Evolutionary conservation across 1,140 invertebrate species (phyloP).

Genomic region (Galleria mellonella): DNA sequence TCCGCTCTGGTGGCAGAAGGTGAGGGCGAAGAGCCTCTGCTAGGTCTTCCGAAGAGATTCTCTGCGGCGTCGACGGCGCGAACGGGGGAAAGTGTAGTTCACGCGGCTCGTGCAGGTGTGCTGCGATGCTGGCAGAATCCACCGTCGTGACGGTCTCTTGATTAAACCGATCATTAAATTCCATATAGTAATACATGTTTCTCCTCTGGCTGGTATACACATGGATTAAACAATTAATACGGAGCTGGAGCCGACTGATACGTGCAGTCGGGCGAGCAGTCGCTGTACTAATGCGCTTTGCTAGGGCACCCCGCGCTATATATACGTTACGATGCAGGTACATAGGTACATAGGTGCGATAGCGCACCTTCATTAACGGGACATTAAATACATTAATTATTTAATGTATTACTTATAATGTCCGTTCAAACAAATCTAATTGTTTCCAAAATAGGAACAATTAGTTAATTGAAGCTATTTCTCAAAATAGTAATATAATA

Average conservation of each 20-base stretch:
- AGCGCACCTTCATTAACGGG: constrained; percentile 64
- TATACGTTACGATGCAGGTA: constrained; percentile 66
- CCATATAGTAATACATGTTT: constrained; percentile 60
- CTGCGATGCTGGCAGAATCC: constrained; percentile 44
- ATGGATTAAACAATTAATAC: constrained; percentile 58
- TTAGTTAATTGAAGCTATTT: too few species aligned
- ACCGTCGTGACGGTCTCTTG: constrained; percentile 51
- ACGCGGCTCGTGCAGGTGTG: constrained; percentile 48
- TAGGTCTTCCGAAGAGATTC: constrained; percentile 52
- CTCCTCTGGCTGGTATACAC: constrained; percentile 55
- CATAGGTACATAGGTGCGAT: too few species aligned
- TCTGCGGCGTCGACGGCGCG: constrained; percentile 52
- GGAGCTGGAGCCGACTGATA: constrained; percentile 44
- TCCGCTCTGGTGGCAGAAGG: constrained; percentile 77
- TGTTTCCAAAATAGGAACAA: too few species aligned
- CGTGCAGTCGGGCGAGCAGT: constrained; percentile 62
- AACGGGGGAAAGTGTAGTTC: constrained; percentile 53
- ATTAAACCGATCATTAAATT: constrained; percentile 58
- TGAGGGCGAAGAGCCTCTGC: constrained; percentile 72
- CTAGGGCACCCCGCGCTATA: constrained; percentile 60
- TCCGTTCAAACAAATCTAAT: too few species aligned
- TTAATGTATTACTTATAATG: too few species aligned
- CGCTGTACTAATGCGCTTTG: constrained; percentile 59
- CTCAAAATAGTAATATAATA: too few species aligned
- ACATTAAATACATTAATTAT: too few species aligned